A percentile compares a stretch with the other conserved stretches of the same genome.
Conservation (phyloP, 2,797 vertebrate species). For the Tenualosa thibaudeaui region DNA sequence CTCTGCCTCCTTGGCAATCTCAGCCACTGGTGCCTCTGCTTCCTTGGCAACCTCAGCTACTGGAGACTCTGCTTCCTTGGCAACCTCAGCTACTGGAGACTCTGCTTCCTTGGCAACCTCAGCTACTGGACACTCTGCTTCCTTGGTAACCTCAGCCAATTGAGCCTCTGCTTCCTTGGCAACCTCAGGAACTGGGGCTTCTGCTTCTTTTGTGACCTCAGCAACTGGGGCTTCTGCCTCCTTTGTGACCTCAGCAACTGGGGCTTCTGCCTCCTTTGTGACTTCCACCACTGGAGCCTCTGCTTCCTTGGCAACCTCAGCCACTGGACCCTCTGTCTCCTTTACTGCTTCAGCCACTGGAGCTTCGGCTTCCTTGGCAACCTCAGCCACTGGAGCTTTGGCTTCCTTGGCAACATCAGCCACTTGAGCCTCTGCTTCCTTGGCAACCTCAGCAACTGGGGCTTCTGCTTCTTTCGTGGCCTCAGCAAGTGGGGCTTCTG, state of each 20-base stretch:
- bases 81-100: neutral
- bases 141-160: neutral
- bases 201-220: neutral
- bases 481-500: neutral
- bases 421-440: neutral
- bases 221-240: neutral
- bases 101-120: neutral
- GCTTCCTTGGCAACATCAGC: neutral
- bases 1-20: neutral
- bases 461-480: neutral
- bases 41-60: neutral
- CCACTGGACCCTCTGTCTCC: constrained; percentile 21
- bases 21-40: neutral
- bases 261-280: neutral
- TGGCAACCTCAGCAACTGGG: neutral
- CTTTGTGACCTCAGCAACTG: neutral
- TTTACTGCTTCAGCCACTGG: constrained; percentile 23
- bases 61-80: neutral
- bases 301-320: constrained; percentile 24
- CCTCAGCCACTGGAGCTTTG: neutral
- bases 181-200: neutral
- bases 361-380: neutral
- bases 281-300: constrained; percentile 31
- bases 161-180: neutral
- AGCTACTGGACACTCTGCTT: neutral